Conservation (phyloP, 30 jellyfish, hydroid and myxozoan genomes). For the Cassiopea andromeda region DNA sequence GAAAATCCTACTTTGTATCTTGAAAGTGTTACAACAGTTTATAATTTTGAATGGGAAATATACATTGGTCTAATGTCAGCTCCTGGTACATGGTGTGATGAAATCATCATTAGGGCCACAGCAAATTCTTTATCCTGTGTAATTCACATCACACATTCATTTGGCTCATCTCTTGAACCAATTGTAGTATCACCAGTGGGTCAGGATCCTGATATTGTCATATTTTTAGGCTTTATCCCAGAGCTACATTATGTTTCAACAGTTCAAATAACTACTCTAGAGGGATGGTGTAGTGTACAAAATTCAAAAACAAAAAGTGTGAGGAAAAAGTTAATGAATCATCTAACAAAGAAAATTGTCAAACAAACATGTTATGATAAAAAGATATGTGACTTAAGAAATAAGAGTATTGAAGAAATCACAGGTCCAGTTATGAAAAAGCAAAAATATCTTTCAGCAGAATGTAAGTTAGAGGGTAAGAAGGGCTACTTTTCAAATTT, state of each 20-base stretch:
- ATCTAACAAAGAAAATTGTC: background rate
- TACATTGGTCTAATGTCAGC: slow-evolving; percentile 6
- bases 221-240: slow-evolving; percentile 44
- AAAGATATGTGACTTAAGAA: background rate
- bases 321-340: slow-evolving; percentile 1
- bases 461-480: background rate
- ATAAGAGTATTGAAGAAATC: background rate
- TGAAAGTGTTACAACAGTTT: background rate
- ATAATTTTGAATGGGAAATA: slow-evolving; percentile 9
- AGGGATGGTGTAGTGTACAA: background rate
- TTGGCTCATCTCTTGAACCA: background rate
- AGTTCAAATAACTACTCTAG: background rate
- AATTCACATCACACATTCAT: slow-evolving; percentile 14
- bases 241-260: slow-evolving; percentile 53
- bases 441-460: background rate
- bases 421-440: background rate
- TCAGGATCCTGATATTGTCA: slow-evolving; percentile 1
- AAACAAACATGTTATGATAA: background rate
- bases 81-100: slow-evolving; percentile 33
- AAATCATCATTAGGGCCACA: slow-evolving; percentile 15
- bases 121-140: slow-evolving; percentile 15
- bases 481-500: background rate
- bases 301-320: background rate
- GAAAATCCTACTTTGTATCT: background rate
- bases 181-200: slow-evolving; percentile 6